Base-by-base conservation (phyloP, 2,888 invertebrate genomes). In the Glyphotaelius pellucidus region DNA sequence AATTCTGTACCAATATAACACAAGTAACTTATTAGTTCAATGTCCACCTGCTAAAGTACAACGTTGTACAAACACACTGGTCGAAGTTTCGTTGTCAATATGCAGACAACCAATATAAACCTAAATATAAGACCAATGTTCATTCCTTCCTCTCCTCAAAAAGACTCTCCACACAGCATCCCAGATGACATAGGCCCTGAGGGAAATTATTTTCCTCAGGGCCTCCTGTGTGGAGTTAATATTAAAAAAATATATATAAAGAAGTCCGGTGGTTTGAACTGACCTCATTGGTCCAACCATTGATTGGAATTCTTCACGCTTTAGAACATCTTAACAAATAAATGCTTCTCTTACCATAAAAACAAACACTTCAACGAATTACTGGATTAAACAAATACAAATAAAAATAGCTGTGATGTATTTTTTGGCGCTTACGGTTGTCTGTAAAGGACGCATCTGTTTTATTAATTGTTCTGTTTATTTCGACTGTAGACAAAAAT, bases 261-360 rank as follows among this genome's bases (percentile, higher is more conserved):
- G 9, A 5, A 67, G 25, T 67, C 52, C 67, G 9, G 25, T n/a
- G 67, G n/a, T 9, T 67, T 25, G 67, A 67, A n/a, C 67, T 25
- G n/a, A n/a, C 9, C 7, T 67, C 67, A 67, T 67, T n/a, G 19
- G 67, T 25, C 25, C 67, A 67, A 67, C 67, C 7, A 67, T n/a
- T 67, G 67, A 25, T n/a, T 67, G 25, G 14, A 2, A 85, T n/a
- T 85, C n/a, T 85, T 85, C n/a, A 38, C 38, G 42, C 85, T 85
- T 35, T 38, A 30, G 85, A 85, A 38, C n/a, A 38, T 25, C 38
- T 32, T 14, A 31, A 81, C 81, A 83, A 83, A 83, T 85, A 85
- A 42, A 42, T n/a, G 85, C 32, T n/a, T n/a, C 85, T 42, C 25
- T 25, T 35, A 85, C 25, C 42, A n/a, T 85, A n/a, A 25, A 25